Conservation (phyloP, 2,888 invertebrate genomes). For the Keiferia lycopersicella region DNA sequence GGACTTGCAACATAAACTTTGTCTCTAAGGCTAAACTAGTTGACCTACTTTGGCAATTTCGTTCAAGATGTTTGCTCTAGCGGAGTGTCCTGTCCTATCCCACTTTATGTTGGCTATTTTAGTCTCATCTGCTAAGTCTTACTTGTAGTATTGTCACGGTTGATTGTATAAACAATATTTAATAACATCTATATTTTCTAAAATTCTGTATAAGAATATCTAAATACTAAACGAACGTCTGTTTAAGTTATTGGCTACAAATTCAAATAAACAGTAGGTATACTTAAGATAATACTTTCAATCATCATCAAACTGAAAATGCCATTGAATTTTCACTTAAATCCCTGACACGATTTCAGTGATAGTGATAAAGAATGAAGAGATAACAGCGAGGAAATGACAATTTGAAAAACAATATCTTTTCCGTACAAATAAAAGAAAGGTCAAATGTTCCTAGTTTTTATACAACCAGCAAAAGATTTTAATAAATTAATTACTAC, state of each 20-base stretch:
- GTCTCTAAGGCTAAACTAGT: background rate
- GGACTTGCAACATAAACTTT: background rate
- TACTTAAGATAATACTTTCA: background rate
- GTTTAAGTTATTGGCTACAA: no score
- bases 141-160: background rate
- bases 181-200: no score
- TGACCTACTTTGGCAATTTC: conserved; percentile 1
- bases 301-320: background rate
- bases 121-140: background rate
- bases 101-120: conserved; percentile 1
- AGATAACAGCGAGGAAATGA: background rate
- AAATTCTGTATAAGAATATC: no score
- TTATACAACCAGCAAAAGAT: background rate
- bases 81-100: background rate
- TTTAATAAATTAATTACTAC: no score
- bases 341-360: background rate
- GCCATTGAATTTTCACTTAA: background rate
- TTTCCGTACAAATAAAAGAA: conserved; percentile 11
- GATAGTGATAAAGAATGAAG: background rate
- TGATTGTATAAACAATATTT: background rate
- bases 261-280: no score
- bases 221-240: no score
- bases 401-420: background rate
- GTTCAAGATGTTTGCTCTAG: background rate
- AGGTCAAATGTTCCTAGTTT: conserved; percentile 1